Percentiles rank a stretch among this genome's conserved stretches.
phyloP scores from a whole-genome alignment of 2,888 invertebrate genomes.

The Scaptomyza polygonia region DNA sequence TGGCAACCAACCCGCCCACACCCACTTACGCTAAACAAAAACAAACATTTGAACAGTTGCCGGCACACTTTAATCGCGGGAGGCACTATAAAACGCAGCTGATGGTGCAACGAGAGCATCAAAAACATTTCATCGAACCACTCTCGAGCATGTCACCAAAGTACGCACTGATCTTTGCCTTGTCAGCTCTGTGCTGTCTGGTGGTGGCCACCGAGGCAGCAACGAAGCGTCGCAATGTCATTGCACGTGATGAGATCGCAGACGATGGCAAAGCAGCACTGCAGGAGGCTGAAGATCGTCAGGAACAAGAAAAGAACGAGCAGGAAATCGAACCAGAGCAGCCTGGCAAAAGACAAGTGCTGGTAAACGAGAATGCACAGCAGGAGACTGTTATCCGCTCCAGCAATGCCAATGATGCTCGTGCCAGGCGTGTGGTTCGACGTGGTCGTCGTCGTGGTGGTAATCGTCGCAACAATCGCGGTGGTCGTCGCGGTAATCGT shows the following conservation, averaged over 20 bases:
- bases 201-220: conserved; percentile 57
- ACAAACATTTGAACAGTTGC: conserved; percentile 69
- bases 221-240: conserved; percentile 39
- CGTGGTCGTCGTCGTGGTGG: conserved; percentile 52
- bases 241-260: conserved; percentile 10
- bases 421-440: conserved; percentile 58
- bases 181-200: conserved; percentile 71
- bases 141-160: conserved; percentile 56
- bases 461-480: conserved; percentile 23
- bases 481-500: conserved; percentile 30
- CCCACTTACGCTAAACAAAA: conserved; percentile 22
- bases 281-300: conserved; percentile 13
- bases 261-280: conserved; percentile 1
- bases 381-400: conserved; percentile 28
- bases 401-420: conserved; percentile 56
- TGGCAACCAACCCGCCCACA: conserved; percentile 4
- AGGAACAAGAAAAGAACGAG: conserved; percentile 9
- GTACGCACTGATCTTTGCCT: conserved; percentile 60
- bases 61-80: neutral
- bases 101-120: conserved; percentile 47
- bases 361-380: conserved; percentile 1
- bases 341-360: conserved; percentile 14
- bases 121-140: conserved; percentile 55
- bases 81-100: conserved; percentile 52
- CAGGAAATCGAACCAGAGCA: conserved; percentile 17